A percentile compares a stretch with the other conserved stretches of the same genome.
These are phyloP conservation scores for Eupsilia transversa DNA, from an alignment of 2,888 invertebrate genomes.

Conservation along the genomic window DNA sequence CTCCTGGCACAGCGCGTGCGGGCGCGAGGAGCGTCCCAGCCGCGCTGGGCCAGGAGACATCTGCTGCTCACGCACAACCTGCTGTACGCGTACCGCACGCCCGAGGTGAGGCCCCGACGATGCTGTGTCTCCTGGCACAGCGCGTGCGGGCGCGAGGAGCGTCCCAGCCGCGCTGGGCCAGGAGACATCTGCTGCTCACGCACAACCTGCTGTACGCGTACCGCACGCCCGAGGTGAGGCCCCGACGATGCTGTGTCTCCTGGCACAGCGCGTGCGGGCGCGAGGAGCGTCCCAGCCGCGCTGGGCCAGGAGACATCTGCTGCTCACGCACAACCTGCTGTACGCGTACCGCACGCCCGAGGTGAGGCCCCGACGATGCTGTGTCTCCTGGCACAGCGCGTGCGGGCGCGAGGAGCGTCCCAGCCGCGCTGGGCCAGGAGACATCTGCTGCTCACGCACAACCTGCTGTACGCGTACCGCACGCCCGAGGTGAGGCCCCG, in stretches of 20 bases:
- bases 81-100: constrained; percentile 29
- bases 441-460: constrained; percentile 49
- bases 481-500: constrained; percentile 22
- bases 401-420: neutral
- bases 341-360: constrained; percentile 26
- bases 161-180: constrained; percentile 73
- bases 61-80: constrained; percentile 41
- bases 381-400: constrained; percentile 71
- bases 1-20: constrained; percentile 70
- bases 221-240: constrained; percentile 34
- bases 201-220: constrained; percentile 45
- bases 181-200: constrained; percentile 47
- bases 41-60: constrained; percentile 79
- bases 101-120: constrained; percentile 15
- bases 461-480: constrained; percentile 36
- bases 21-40: too few species aligned
- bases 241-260: constrained; percentile 66
- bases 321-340: constrained; percentile 38
- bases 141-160: neutral
- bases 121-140: constrained; percentile 70
- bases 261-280: constrained; percentile 54
- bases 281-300: constrained; percentile 61
- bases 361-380: constrained; percentile 13
- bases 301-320: constrained; percentile 77
- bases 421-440: constrained; percentile 79